phyloP scores from a whole-genome alignment of 2,797 vertebrate species.

The Cossypha dichroa region DNA sequence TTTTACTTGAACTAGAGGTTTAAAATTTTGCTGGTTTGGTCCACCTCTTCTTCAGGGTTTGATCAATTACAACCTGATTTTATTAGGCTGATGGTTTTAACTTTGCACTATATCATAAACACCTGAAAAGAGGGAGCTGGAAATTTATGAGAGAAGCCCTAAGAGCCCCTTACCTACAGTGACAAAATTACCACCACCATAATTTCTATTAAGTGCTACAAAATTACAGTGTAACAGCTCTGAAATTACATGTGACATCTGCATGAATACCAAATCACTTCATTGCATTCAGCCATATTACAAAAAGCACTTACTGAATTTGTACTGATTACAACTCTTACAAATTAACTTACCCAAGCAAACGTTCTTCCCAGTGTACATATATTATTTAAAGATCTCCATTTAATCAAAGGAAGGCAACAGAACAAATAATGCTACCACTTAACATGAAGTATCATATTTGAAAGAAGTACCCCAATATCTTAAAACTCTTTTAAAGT shows the following conservation, averaged over 20 bases:
- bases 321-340: slow-evolving; percentile 72
- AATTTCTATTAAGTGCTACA: slow-evolving; percentile 71
- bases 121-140: background rate
- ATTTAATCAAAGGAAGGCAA: slow-evolving; percentile 43
- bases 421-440: slow-evolving; percentile 18
- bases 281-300: slow-evolving; percentile 63
- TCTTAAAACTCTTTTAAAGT: slow-evolving; percentile 1
- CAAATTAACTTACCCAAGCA: slow-evolving; percentile 65
- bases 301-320: slow-evolving; percentile 74
- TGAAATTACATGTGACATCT: slow-evolving; percentile 74
- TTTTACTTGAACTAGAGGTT: background rate
- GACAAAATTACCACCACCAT: slow-evolving; percentile 46
- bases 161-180: slow-evolving; percentile 14
- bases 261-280: slow-evolving; percentile 73
- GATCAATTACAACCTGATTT: background rate
- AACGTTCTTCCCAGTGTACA: slow-evolving; percentile 19
- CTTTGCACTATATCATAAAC: background rate
- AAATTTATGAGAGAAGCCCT: slow-evolving; percentile 16
- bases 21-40: background rate
- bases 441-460: slow-evolving; percentile 1
- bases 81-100: background rate
- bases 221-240: slow-evolving; percentile 73
- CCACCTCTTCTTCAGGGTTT: background rate
- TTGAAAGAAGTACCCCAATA: background rate
- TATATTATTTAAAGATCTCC: slow-evolving; percentile 63